phyloP scores from a whole-genome alignment of 2,113 vertebrate species.

The Bujurquina vittata region DNA sequence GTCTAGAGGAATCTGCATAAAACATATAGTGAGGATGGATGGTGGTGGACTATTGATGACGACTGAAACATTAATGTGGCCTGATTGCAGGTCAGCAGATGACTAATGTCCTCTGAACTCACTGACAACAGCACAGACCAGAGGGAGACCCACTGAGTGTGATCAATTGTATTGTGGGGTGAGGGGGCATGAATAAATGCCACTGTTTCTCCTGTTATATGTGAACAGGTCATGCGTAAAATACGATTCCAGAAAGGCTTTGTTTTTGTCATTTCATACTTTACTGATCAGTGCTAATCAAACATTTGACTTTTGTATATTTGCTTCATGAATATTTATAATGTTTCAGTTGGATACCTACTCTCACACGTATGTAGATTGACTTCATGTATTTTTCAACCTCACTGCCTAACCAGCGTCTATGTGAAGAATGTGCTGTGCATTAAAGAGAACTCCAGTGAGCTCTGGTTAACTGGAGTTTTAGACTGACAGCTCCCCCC shows the following conservation, averaged over 20 bases:
- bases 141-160: neutral
- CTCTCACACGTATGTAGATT: neutral
- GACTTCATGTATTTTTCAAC: neutral
- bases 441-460: neutral
- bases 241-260: constrained; percentile 1
- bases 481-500: constrained; percentile 51
- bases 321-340: constrained; percentile 2
- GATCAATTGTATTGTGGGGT: neutral
- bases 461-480: constrained; percentile 52
- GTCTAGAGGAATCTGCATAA: constrained; percentile 43
- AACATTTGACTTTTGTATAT: neutral
- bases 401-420: neutral
- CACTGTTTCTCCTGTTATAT: neutral
- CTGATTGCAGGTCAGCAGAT: constrained; percentile 35
- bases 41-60: neutral
- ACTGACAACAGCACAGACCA: neutral
- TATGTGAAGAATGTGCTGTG: neutral
- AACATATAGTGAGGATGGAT: constrained; percentile 35
- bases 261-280: constrained; percentile 7
- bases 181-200: neutral
- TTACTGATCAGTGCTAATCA: neutral
- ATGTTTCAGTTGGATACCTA: constrained; percentile 2
- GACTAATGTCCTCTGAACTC: constrained; percentile 33
- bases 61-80: constrained; percentile 6
- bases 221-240: constrained; percentile 1